phyloP scores from a whole-genome alignment of 2,113 vertebrate genomes.

The Heptranchias perlo region DNA sequence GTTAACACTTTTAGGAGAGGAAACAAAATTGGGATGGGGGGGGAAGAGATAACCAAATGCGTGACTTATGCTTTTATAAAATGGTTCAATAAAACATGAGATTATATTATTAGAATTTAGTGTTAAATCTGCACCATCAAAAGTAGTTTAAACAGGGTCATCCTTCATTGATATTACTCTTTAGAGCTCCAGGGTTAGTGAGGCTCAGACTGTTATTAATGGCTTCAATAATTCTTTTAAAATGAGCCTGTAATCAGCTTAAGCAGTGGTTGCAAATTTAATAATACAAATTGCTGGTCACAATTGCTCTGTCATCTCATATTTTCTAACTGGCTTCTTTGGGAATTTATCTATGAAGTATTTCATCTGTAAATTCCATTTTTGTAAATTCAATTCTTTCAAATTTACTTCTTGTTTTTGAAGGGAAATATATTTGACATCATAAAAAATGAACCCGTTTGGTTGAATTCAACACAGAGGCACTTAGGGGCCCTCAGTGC shows the following conservation, averaged over 20 bases:
- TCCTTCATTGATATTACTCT: background rate
- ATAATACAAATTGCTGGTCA: constrained; percentile 13
- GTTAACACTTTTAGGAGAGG: background rate
- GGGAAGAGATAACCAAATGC: background rate
- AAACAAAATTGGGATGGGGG: background rate
- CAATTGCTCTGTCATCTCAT: background rate
- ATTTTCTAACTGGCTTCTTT: background rate
- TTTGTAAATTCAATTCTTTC: background rate
- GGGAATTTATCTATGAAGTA: background rate
- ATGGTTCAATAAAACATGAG: background rate
- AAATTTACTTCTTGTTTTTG: background rate
- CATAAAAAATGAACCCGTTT: background rate
- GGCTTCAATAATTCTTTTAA: constrained; percentile 32
- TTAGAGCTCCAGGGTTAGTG: background rate
- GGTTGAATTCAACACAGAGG: background rate
- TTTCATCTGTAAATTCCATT: background rate
- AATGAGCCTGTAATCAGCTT: constrained; percentile 1
- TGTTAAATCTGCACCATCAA: background rate
- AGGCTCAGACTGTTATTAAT: constrained; percentile 19
- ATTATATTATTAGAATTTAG: background rate
- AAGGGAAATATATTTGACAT: constrained; percentile 8
- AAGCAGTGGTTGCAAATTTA: background rate
- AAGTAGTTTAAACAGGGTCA: background rate
- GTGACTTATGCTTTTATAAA: background rate
- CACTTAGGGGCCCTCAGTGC: background rate